Conservation (phyloP, 2,888 invertebrate genomes). For the Melolontha melolontha region DNA sequence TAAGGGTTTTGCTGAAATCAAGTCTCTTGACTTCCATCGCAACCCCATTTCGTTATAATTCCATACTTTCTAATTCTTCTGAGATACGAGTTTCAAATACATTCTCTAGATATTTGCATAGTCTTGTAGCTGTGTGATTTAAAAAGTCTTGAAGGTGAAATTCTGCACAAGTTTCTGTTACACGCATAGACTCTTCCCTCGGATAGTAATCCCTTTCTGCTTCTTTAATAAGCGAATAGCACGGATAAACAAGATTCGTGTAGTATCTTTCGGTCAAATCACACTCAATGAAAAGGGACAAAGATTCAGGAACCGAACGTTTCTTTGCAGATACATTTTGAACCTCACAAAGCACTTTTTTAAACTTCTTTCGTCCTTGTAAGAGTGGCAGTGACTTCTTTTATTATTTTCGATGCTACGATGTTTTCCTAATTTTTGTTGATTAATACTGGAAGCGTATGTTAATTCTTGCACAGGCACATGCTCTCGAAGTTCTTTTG, state of each 20-base stretch:
- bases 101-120: constrained; percentile 11
- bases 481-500: too few relatives aligned
- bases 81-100: constrained; percentile 8
- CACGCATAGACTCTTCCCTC: constrained; percentile 33
- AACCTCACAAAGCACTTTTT: too few relatives aligned
- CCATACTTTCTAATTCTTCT: constrained; percentile 41
- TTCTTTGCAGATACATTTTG: too few relatives aligned
- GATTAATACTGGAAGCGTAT: too few relatives aligned
- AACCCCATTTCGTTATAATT: constrained; percentile 48
- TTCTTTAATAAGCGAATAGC: constrained; percentile 46
- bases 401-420: too few relatives aligned
- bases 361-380: too few relatives aligned
- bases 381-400: too few relatives aligned
- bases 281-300: too few relatives aligned
- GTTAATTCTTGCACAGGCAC: too few relatives aligned
- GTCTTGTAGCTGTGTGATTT: constrained; percentile 34
- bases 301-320: too few relatives aligned
- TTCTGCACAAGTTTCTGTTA: constrained; percentile 47
- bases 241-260: constrained; percentile 40
- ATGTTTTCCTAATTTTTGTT: too few relatives aligned
- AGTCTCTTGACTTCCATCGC: constrained; percentile 37
- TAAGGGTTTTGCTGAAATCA: constrained; percentile 33
- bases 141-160: constrained; percentile 47
- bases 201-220: constrained; percentile 49
- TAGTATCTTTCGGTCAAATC: too few relatives aligned